Percentiles rank a stretch among this genome's conserved stretches.
These are phyloP conservation scores for Anthrax anthrax DNA, from an alignment of 2,888 invertebrate species.

Conservation along the genomic window DNA sequence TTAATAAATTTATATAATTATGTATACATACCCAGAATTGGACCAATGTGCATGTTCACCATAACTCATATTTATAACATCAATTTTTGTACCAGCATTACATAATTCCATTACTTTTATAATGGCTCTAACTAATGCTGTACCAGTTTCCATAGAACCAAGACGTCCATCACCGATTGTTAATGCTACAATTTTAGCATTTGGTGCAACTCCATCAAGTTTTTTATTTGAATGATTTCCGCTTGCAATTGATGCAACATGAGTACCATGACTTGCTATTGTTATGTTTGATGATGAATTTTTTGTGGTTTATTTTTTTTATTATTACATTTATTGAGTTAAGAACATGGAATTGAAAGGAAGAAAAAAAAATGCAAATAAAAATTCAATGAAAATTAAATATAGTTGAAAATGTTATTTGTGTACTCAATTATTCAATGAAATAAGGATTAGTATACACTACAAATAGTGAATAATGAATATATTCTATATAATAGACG, in stretches of 20 bases:
- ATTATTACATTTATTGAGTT: no score
- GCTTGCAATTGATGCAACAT: slow-evolving; percentile 92
- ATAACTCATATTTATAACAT: slow-evolving; percentile 97
- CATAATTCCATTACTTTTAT: slow-evolving; percentile 66
- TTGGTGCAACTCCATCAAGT: slow-evolving; percentile 89
- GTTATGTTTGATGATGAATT: no score
- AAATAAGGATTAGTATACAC: no score
- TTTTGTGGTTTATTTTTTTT: no score
- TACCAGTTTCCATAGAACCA: slow-evolving; percentile 94
- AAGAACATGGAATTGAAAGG: no score
- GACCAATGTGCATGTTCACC: slow-evolving; percentile 92
- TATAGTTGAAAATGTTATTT: no score
- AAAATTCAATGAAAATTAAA: no score
- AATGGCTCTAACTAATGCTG: slow-evolving; percentile 82
- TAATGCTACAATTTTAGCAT: slow-evolving; percentile 84
- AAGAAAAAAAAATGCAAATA: no score
- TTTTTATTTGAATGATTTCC: slow-evolving; percentile 75
- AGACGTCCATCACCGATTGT: slow-evolving; percentile 88
- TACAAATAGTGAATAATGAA: no score
- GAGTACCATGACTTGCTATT: slow-evolving; percentile 88
- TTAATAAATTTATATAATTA: no score
- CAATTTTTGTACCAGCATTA: slow-evolving; percentile 44
- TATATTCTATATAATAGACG: no score
- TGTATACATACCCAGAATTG: slow-evolving; percentile 79
- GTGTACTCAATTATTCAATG: no score